Conservation (phyloP, 2,888 invertebrate species). For the Hermaeophaga mercurialis region DNA sequence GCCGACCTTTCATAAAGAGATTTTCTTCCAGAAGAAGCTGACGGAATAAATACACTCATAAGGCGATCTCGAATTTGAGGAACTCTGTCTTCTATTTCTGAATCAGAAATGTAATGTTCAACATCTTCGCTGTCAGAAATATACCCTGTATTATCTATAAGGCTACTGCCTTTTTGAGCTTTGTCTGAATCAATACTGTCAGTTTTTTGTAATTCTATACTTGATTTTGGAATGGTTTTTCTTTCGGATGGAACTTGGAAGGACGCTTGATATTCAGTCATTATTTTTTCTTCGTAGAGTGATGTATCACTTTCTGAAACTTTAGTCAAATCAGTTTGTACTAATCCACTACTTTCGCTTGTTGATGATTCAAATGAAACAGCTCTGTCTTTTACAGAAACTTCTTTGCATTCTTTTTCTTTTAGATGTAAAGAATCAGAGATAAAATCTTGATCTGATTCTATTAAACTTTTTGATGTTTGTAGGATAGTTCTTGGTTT, state of each 20-base stretch:
- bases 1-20: slow-evolving; percentile 59
- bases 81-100: slow-evolving; percentile 57
- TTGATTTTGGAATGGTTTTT: slow-evolving; percentile 35
- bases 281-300: slow-evolving; percentile 39
- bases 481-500: slow-evolving; percentile 54
- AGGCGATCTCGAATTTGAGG: slow-evolving; percentile 56
- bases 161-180: slow-evolving; percentile 45
- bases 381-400: slow-evolving; percentile 36
- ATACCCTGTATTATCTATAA: slow-evolving; percentile 54
- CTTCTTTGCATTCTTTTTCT: slow-evolving; percentile 27
- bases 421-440: slow-evolving; percentile 26
- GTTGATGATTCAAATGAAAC: slow-evolving; percentile 40
- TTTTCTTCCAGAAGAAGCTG: slow-evolving; percentile 50
- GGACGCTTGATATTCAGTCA: slow-evolving; percentile 55
- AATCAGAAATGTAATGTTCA: slow-evolving; percentile 56
- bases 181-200: slow-evolving; percentile 57
- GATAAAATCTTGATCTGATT: slow-evolving; percentile 31
- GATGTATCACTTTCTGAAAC: slow-evolving; percentile 35
- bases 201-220: slow-evolving; percentile 37
- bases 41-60: slow-evolving; percentile 56
- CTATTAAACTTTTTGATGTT: slow-evolving; percentile 45
- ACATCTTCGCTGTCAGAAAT: slow-evolving; percentile 57
- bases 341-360: slow-evolving; percentile 36
- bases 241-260: slow-evolving; percentile 49
- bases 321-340: slow-evolving; percentile 37